Evolutionary conservation across 1,140 invertebrate genomes (phyloP).

Genomic region (Phthorimaea operculella): DNA sequence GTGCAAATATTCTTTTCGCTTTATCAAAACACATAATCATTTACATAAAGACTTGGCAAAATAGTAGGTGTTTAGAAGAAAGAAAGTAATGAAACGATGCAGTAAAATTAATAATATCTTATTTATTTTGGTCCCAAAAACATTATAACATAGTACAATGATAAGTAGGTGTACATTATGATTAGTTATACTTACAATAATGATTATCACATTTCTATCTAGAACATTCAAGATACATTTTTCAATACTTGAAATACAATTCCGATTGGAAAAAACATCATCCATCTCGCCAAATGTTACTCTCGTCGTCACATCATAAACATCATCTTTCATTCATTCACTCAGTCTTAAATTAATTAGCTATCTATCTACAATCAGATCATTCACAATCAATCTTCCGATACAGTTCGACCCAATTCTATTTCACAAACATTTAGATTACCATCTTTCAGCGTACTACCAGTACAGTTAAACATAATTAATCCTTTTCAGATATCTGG

Average conservation of each 20-base stretch:
- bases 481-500: no score
- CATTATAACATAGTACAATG: conserved; percentile 14
- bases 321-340: conserved; percentile 17
- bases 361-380: background rate
- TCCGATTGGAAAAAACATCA: background rate
- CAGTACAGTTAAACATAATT: no score
- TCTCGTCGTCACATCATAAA: background rate
- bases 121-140: conserved; percentile 55
- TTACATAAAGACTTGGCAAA: background rate
- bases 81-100: background rate
- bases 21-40: background rate
- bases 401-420: no score
- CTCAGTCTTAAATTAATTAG: conserved; percentile 27
- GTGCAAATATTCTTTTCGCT: background rate
- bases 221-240: background rate
- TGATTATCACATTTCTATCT: conserved; percentile 47
- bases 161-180: conserved; percentile 4
- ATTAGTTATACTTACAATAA: conserved; percentile 9
- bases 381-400: background rate
- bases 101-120: conserved; percentile 22
- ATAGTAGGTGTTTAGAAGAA: background rate
- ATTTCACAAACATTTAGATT: no score
- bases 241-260: background rate
- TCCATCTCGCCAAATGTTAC: background rate
- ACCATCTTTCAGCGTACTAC: no score